Conservation (phyloP, 2,797 vertebrate genomes). For the Galagoides demidoff region DNA sequence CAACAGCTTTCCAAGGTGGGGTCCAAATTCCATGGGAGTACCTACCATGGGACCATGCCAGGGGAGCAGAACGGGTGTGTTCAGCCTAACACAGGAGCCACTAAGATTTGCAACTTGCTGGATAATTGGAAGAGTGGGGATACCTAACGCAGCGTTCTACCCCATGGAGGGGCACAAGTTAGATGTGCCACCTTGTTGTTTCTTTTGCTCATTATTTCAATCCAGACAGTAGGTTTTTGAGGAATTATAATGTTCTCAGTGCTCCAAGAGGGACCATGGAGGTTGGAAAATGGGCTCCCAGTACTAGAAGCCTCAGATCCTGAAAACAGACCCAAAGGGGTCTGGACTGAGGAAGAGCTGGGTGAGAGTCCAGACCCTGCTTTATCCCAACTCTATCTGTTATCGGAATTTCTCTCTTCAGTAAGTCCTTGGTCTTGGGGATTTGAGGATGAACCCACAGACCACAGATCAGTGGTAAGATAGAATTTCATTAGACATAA, state of each 20-base stretch:
- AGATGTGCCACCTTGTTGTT: background rate
- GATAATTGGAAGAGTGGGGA: background rate
- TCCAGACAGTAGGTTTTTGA: constrained; percentile 44
- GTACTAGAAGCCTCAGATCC: background rate
- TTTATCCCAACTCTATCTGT: background rate
- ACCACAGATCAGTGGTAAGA: too few species aligned
- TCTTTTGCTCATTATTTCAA: constrained; percentile 58
- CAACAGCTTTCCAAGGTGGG: background rate
- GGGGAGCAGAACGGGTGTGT: background rate
- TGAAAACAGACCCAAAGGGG: background rate
- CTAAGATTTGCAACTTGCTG: accelerated
- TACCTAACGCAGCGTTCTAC: background rate
- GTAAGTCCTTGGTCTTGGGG: too few species aligned
- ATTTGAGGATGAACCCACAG: too few species aligned
- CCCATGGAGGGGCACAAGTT: background rate
- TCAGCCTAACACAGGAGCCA: accelerated
- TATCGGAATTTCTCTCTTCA: too few species aligned
- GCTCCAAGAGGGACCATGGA: background rate
- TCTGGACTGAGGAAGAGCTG: background rate
- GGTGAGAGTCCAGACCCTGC: background rate
- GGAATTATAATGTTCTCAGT: background rate
- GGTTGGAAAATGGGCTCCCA: background rate
- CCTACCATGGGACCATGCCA: background rate
- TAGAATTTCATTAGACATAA: too few species aligned
- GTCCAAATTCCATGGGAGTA: background rate